Percentiles rank a stretch among this genome's conserved stretches.
Conservation (phyloP, 2,113 vertebrate genomes). For the Notiomystis cincta region DNA sequence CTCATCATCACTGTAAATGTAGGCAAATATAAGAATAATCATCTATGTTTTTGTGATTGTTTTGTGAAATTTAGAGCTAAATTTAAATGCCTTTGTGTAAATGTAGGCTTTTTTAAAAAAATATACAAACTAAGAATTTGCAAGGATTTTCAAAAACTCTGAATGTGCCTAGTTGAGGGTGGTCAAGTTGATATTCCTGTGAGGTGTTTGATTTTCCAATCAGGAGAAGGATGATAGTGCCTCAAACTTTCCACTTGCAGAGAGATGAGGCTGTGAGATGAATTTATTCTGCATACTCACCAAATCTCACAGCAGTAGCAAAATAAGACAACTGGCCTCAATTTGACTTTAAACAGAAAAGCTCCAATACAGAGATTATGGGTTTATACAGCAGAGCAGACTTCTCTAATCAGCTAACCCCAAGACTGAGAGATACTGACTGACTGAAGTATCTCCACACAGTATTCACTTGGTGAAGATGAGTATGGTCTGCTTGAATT, state of each 20-base stretch:
- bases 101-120: background rate
- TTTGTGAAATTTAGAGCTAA: background rate
- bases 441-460: background rate
- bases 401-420: background rate
- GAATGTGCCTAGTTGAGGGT: background rate
- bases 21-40: background rate
- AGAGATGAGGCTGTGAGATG: background rate
- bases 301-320: background rate
- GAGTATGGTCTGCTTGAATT: background rate
- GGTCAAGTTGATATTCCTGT: background rate
- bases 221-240: background rate
- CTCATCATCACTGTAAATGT: background rate
- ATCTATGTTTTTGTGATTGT: background rate
- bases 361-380: background rate
- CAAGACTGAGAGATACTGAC: background rate
- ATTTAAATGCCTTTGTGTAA: background rate
- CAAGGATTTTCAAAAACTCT: background rate
- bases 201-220: background rate
- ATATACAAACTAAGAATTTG: background rate
- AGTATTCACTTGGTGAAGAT: background rate
- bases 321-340: background rate
- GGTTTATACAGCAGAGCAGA: background rate
- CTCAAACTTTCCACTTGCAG: background rate
- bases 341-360: background rate
- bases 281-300: background rate